Conservation (phyloP, 2,113 vertebrate genomes). For the Lepidothrix coronata region DNA sequence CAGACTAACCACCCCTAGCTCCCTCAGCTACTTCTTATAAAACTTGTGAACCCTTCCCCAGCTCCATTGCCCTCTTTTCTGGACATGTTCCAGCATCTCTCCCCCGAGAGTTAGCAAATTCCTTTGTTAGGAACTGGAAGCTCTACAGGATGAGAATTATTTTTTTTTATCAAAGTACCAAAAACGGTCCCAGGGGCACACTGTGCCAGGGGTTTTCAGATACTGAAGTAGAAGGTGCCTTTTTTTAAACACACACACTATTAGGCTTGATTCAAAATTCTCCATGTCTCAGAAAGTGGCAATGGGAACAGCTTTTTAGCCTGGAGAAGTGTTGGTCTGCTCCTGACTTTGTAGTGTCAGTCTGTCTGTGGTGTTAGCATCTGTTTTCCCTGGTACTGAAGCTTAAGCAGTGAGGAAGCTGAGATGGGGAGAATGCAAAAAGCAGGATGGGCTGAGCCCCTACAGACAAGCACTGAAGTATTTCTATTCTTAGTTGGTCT, state of each 20-base stretch:
- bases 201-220: neutral
- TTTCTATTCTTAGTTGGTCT: neutral
- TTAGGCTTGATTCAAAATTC: neutral
- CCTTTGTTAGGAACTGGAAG: neutral
- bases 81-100: neutral
- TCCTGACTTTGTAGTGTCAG: constrained; percentile 8
- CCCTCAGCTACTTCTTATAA: neutral
- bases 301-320: constrained; percentile 19
- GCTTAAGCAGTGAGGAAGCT: neutral
- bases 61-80: neutral
- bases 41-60: neutral
- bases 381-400: neutral
- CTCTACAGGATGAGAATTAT: too few species aligned
- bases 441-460: neutral
- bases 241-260: neutral
- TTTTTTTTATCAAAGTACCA: neutral
- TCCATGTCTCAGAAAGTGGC: neutral
- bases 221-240: neutral
- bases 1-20: neutral
- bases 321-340: constrained; percentile 1
- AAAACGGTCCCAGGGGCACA: neutral
- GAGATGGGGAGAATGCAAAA: neutral
- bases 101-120: neutral
- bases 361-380: neutral
- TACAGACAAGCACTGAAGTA: neutral